Conservation (phyloP, 2,888 invertebrate species). For the Encarsia formosa region DNA sequence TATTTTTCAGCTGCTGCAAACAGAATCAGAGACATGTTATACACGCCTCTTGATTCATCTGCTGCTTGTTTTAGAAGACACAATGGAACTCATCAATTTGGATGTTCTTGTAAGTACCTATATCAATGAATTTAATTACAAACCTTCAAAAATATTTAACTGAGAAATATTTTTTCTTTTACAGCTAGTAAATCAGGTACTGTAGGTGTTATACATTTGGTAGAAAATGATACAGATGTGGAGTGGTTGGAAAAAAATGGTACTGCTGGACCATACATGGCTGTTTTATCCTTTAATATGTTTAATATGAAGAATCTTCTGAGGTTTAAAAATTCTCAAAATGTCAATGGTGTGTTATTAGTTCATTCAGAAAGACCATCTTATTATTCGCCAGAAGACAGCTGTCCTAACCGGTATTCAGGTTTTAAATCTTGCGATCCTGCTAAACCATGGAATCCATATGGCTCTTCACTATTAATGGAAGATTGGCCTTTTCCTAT, state of each 20-base stretch:
- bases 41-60: conserved; percentile 67
- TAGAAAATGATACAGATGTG: conserved; percentile 64
- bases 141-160: not conserved
- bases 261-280: conserved; percentile 77
- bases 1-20: conserved; percentile 39
- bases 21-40: conserved; percentile 77
- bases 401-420: conserved; percentile 79
- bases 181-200: conserved; percentile 72
- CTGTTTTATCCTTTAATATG: conserved; percentile 60
- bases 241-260: conserved; percentile 69
- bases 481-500: conserved; percentile 86
- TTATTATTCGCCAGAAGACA: conserved; percentile 59
- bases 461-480: conserved; percentile 71
- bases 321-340: conserved; percentile 52
- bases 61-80: conserved; percentile 82
- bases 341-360: conserved; percentile 66
- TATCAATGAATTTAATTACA: not conserved
- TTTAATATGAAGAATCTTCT: conserved; percentile 59
- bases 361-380: conserved; percentile 40
- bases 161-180: conserved; percentile 36
- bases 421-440: conserved; percentile 55
- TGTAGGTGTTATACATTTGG: conserved; percentile 77
- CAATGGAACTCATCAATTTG: conserved; percentile 92
- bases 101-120: conserved; percentile 80
- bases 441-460: conserved; percentile 74